phyloP scores from a whole-genome alignment of 2,113 vertebrate species.

The Gila orcuttii region DNA sequence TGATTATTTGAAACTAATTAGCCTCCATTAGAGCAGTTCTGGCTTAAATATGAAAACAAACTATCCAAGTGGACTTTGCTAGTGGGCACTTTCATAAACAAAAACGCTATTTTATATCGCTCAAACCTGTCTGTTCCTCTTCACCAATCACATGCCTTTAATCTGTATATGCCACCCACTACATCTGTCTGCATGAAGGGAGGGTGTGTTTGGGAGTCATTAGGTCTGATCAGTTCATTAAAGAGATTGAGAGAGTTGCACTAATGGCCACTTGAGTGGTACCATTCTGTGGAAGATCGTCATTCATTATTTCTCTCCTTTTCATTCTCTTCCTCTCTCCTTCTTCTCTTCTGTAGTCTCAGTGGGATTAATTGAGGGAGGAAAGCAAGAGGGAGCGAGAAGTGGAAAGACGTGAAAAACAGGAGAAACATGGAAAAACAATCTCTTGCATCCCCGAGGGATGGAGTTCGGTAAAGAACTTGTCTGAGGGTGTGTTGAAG shows the following conservation, averaged over 20 bases:
- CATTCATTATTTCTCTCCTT: conserved; percentile 31
- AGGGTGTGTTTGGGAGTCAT: conserved; percentile 64
- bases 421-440: conserved; percentile 60
- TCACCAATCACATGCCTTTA: conserved; percentile 7
- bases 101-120: neutral
- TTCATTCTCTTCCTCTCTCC: neutral
- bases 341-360: conserved; percentile 5
- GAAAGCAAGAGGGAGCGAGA: conserved; percentile 54
- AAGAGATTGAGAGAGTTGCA: conserved; percentile 69
- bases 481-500: conserved; percentile 32
- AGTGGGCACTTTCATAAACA: neutral
- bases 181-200: conserved; percentile 29
- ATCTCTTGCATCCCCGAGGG: conserved; percentile 56
- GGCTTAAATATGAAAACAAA: conserved; percentile 39
- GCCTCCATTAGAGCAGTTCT: conserved; percentile 33
- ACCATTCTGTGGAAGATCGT: conserved; percentile 71
- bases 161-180: neutral
- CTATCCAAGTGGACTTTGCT: conserved; percentile 5
- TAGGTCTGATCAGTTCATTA: conserved; percentile 74
- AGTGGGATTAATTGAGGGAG: conserved; percentile 47
- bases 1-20: conserved; percentile 39
- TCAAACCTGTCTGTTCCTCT: conserved; percentile 24
- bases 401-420: conserved; percentile 20
- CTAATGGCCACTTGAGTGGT: conserved; percentile 72
- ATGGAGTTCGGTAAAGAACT: conserved; percentile 24